Base-by-base conservation (phyloP, 2,888 invertebrate species). In the Dioctria linearis region DNA sequence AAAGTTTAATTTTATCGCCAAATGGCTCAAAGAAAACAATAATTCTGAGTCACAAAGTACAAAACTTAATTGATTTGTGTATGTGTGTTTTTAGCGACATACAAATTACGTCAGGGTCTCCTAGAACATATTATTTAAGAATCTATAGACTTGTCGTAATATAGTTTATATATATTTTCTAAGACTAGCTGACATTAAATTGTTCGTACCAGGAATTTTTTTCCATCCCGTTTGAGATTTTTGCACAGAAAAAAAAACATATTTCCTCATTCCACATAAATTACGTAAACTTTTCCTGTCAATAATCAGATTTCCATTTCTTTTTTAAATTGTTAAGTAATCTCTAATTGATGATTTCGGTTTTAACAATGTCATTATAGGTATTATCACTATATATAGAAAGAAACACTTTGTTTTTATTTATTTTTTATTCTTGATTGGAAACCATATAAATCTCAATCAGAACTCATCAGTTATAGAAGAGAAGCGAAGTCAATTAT, bases 401-500 rank as follows among this genome's bases (percentile, higher is more conserved):
- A 25, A 25, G 2, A 25, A 25, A 25, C 25, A 2, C 25, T 25
- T 25, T 25, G 25, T 25, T 25, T 25, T 54, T 54, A 46, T 54
- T n/a, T 11, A 54, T 4, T 11, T 54, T 54, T 54, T 8, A 11
- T 11, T 54, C 11, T 54, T 51, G 51, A 69, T 69, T 69, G 69
- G 25, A n/a, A 67, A 69, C n/a, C 49, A 51, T 69, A 54, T 54
- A 69, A 69, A 51, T 69, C 69, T 69, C 69, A 69, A 69, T 69
- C 25, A 54, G 51, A 69, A 49, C 49, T 69, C 49, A 69, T 69
- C 46, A 67, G 46, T 43, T n/a, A 25, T 25, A 46, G 49, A 69
- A 25, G 9, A 4, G 40, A 69, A 25, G 42, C 3, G 69, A 25
- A 25, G 25, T 25, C 0, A 25, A 37, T 51, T 51, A 8, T 69